These are phyloP conservation scores for Tetropium fuscum DNA, from an alignment of 2,888 invertebrate species.

Conservation along the genomic window DNA sequence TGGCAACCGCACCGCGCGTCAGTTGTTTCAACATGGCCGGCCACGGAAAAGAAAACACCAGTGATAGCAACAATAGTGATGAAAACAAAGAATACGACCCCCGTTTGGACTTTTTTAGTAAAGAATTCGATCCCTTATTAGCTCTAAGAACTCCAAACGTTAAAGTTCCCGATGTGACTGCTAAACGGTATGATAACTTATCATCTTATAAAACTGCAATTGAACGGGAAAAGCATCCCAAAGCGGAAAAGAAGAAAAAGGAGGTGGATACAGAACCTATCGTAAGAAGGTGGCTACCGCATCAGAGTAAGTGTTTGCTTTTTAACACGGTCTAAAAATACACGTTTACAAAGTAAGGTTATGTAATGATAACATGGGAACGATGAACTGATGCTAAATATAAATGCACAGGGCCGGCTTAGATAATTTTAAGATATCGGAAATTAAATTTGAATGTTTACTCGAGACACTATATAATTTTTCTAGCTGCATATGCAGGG, in stretches of 20 bases:
- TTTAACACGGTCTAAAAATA: not conserved
- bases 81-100: constrained; percentile 62
- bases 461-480: too few species aligned
- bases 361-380: not conserved
- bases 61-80: constrained; percentile 34
- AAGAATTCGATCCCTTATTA: constrained; percentile 76
- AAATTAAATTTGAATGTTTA: too few species aligned
- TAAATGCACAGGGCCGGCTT: not conserved
- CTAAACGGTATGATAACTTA: constrained; percentile 77
- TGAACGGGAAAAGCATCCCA: constrained; percentile 19
- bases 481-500: too few species aligned
- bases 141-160: constrained; percentile 74
- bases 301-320: constrained; percentile 64
- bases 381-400: not conserved
- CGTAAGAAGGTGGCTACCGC: constrained; percentile 65
- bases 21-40: constrained; percentile 29
- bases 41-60: constrained; percentile 14
- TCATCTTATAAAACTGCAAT: constrained; percentile 70
- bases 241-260: constrained; percentile 54
- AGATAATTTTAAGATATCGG: too few species aligned
- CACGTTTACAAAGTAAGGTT: constrained; percentile 2
- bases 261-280: constrained; percentile 18
- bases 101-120: constrained; percentile 69
- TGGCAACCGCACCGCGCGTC: constrained; percentile 23
- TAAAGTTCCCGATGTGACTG: constrained; percentile 69